A percentile compares a stretch with the other conserved stretches of the same genome.
These are phyloP conservation scores for Sorex maritimensis DNA, from an alignment of 2,797 vertebrate genomes.

Conservation along the genomic window DNA sequence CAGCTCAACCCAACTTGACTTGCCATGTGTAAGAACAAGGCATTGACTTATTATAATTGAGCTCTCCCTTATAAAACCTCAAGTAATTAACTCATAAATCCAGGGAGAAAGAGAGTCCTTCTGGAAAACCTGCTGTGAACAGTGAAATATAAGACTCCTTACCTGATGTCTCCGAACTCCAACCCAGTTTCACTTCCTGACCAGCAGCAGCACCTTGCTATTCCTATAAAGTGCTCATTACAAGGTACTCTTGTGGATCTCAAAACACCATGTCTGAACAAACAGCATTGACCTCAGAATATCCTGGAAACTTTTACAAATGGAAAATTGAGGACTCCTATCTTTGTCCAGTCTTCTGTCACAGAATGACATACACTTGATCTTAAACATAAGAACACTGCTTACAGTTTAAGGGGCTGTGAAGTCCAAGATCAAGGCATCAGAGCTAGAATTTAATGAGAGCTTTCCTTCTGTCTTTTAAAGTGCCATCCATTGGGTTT, in stretches of 20 bases:
- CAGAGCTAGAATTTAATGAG: neutral
- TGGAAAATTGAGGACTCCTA: neutral
- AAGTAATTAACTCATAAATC: slow-evolving; percentile 88
- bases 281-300: neutral
- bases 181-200: slow-evolving; percentile 85
- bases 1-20: slow-evolving; percentile 2
- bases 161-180: slow-evolving; percentile 80
- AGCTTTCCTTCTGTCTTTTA: neutral
- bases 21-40: neutral
- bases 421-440: neutral
- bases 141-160: slow-evolving; percentile 85
- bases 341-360: neutral
- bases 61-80: slow-evolving; percentile 84
- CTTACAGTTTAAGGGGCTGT: neutral
- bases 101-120: slow-evolving; percentile 87
- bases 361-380: neutral
- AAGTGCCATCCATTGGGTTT: neutral
- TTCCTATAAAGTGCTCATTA: slow-evolving; percentile 90
- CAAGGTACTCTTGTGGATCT: neutral
- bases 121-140: slow-evolving; percentile 88
- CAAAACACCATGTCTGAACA: neutral
- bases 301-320: neutral
- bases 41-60: neutral
- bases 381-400: neutral
- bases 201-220: slow-evolving; percentile 57